Evolutionary conservation across 2,113 vertebrate genomes (phyloP).

Genomic region (Meleagris gallopavo): DNA sequence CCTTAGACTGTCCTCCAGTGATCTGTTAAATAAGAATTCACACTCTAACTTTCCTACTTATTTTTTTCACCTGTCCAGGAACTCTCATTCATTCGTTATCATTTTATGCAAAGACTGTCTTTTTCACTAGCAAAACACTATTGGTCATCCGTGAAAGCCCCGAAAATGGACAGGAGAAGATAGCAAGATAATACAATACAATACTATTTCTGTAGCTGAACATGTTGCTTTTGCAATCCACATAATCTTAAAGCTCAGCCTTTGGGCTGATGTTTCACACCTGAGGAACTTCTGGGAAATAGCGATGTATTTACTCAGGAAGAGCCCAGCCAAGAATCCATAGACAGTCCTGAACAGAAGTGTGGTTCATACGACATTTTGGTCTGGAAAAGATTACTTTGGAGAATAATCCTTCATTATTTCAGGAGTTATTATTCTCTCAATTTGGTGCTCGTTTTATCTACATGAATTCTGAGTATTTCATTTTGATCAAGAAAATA

Average conservation of each 20-base stretch:
- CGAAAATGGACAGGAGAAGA: background rate
- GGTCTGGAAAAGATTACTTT: background rate
- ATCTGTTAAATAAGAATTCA: background rate
- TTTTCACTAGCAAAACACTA: rapidly evolving
- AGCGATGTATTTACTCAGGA: background rate
- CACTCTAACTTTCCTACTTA: background rate
- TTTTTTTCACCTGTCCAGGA: background rate
- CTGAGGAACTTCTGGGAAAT: background rate
- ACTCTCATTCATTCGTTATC: background rate
- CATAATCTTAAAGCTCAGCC: background rate
- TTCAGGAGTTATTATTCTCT: background rate
- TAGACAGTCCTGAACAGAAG: background rate
- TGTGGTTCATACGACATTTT: background rate
- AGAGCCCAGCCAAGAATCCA: background rate
- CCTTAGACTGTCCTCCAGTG: background rate
- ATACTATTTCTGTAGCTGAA: background rate
- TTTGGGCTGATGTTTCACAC: background rate
- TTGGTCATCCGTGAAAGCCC: background rate
- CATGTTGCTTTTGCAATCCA: background rate
- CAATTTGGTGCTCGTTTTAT: background rate
- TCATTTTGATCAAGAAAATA: background rate
- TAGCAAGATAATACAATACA: background rate
- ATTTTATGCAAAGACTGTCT: background rate
- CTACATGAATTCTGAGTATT: background rate
- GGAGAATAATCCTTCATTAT: background rate